A percentile compares a stretch with the other conserved stretches of the same genome.
These are phyloP conservation scores for Folsomia candida DNA, from an alignment of 2,888 invertebrate species.

Conservation along the genomic window DNA sequence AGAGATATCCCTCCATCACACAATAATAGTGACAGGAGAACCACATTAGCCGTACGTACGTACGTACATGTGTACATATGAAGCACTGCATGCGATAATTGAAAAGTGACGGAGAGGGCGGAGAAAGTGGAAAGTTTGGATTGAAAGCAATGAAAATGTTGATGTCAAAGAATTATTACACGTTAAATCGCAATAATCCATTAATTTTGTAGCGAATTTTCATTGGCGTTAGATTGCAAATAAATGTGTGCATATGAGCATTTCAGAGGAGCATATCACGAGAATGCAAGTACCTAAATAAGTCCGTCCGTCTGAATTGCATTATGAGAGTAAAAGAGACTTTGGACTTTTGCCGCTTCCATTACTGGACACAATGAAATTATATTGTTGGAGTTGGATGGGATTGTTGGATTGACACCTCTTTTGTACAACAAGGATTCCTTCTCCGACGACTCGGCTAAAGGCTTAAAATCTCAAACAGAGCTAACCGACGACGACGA, in stretches of 20 bases:
- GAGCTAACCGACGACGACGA: background rate
- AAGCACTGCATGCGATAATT: background rate
- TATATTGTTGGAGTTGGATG: slow-evolving; percentile 10
- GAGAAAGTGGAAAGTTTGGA: background rate
- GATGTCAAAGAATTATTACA: too few relatives aligned
- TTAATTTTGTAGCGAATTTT: too few relatives aligned
- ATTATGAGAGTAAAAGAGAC: too few relatives aligned
- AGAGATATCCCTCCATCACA: background rate
- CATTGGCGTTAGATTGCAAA: too few relatives aligned
- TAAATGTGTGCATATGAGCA: too few relatives aligned
- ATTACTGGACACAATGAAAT: slow-evolving; percentile 4
- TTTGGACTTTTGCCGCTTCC: background rate
- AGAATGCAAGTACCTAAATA: too few relatives aligned
- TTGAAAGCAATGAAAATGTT: too few relatives aligned
- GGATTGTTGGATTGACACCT: slow-evolving; percentile 20
- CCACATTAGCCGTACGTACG: background rate
- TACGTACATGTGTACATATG: background rate
- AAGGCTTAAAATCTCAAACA: background rate
- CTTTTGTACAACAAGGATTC: background rate
- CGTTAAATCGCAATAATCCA: too few relatives aligned
- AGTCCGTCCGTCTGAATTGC: too few relatives aligned
- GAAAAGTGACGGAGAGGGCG: background rate
- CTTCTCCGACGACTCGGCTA: background rate
- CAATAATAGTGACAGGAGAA: background rate
- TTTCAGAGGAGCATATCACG: too few relatives aligned